Conservation (phyloP, 2,888 invertebrate species). For the Tachina grossa region DNA sequence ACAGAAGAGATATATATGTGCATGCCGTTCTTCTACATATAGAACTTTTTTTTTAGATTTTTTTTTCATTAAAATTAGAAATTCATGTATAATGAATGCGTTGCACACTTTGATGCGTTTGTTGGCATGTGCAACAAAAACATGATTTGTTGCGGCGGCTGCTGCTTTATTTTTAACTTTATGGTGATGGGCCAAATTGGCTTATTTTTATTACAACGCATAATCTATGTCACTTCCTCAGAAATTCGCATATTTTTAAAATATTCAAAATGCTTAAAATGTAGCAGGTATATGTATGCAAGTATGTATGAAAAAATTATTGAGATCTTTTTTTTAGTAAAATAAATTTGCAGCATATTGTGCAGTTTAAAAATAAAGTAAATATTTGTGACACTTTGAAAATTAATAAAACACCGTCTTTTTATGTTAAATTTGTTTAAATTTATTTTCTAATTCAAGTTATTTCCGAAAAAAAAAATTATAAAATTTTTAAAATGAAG, state of each 20-base stretch:
- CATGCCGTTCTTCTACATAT: not conserved
- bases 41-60: not conserved
- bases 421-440: too few relatives aligned
- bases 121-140: constrained; percentile 52
- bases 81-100: constrained; percentile 35
- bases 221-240: constrained; percentile 47
- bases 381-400: too few relatives aligned
- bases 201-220: constrained; percentile 31
- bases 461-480: too few relatives aligned
- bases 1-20: too few relatives aligned
- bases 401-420: too few relatives aligned
- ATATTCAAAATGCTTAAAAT: not conserved
- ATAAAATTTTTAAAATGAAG: too few relatives aligned
- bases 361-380: too few relatives aligned
- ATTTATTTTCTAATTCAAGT: too few relatives aligned
- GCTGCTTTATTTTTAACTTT: constrained; percentile 41
- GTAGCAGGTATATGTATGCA: not conserved
- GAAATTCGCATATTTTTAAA: not conserved
- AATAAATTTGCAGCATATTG: not conserved
- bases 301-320: not conserved
- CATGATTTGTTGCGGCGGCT: constrained; percentile 62
- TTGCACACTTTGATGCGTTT: constrained; percentile 53
- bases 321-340: too few relatives aligned
- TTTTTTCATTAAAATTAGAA: constrained; percentile 52
- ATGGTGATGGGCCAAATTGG: constrained; percentile 56